Base-by-base conservation (phyloP, 2,113 vertebrate species). In the Strix uralensis region DNA sequence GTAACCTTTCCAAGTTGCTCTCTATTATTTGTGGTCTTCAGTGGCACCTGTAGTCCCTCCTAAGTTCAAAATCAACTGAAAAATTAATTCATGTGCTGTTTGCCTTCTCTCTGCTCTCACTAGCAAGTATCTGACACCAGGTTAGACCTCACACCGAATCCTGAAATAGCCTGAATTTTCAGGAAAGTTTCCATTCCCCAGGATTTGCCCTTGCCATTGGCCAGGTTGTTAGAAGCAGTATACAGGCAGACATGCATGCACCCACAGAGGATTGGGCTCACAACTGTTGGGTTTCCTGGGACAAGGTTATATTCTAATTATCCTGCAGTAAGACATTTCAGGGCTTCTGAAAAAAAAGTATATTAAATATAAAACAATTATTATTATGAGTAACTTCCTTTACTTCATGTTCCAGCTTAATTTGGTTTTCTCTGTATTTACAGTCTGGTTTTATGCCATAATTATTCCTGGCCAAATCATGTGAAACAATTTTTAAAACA, bases 401-500 rank as follows among this genome's bases (percentile, higher is more conserved):
- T 62, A 74, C 63, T n/a, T 92, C 51, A 32, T 47, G 32, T 86
- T 30, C 63, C 11, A 78, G 40, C 15, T 79, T 95, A 93, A 90
- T 92, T 81, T 83, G 11, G 7, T 90, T 92, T 93, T 88, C 51
- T 88, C 40, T 55, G 21, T 92, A 34, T 90, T 94, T 90, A 77
- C 47, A 63, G 55, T 59, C n/a, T 81, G 63, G 5, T 86, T 95
- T 94, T 77, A 69, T 81, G 36, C 65, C 29, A 42, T 86, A 88
- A 95, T 86, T 93, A 71, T 81, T 92, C 52, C 77, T 34, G 57
- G 42, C 36, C 80, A 88, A 96, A 86, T 73, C 4, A 73, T 74
- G 54, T 75, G 54, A 91, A 92, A 75, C 44, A 38, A 61, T 84
- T 94, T 90, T 88, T 36, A 15, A 94, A 94, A 84, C 13, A 34